Evolutionary conservation across 2,888 invertebrate genomes (phyloP), one percentile per base, ranked within the genome.

Genomic region (Xestia rhomboidea): DNA sequence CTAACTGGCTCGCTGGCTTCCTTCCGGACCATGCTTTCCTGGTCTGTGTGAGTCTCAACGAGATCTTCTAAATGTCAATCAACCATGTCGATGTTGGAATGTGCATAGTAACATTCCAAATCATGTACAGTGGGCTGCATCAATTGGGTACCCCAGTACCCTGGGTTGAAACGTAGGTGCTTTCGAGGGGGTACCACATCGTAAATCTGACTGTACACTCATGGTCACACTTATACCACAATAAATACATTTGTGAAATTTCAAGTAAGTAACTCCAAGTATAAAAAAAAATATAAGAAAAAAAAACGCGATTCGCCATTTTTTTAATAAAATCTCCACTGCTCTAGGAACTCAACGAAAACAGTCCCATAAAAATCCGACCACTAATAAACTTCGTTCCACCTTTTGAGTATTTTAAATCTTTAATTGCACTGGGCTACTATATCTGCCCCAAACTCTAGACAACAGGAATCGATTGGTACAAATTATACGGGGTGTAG

Each of bases 401-500:
- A 54, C 54, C n/a, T n/a, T 13, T 54, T 54, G n/a, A 54, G 54
- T n/a, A n/a, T 6, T n/a, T n/a, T n/a, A 54, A 54, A 6, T 24
- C 54, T n/a, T n/a, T n/a, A n/a, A 54, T 54, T 15, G 27, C 54
- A 54, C 13, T 57, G 2, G 7, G 6, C 7, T 27, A 27, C n/a
- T 27, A 13, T 24, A 68, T 5, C 2, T 30, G 10, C 15, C 15
- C 27, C 6, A 60, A 62, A 69, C 15, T 51, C 11, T 2, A 67
- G 60, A 74, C 30, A 79, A 76, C 63, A 49, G n/a, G 51, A 83
- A 75, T 80, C 64, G 38, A 81, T 66, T 54, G n/a, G 34, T 68
- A 68, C 69, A 77, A 87, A 79, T 71, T 51, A 73, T 81, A 82
- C 69, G 44, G 4, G n/a, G 49, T 46, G 63, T 78, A 87, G 69